Percentiles rank a stretch among this genome's conserved stretches.
Evolutionary conservation across 2,113 vertebrate species (phyloP).

Genomic region (Austrofundulus limnaeus): DNA sequence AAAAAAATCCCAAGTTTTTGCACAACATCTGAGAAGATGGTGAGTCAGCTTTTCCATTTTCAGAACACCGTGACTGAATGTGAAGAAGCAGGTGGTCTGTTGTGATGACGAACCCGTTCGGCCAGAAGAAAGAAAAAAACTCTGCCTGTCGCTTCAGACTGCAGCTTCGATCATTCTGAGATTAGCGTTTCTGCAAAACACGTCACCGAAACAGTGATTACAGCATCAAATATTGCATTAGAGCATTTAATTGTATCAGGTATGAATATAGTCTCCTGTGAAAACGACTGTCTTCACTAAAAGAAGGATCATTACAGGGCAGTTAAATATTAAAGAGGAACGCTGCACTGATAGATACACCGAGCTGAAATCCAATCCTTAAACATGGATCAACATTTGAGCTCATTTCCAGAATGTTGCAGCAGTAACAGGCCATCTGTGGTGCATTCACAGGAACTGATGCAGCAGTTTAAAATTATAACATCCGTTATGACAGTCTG

Average conservation of each 20-base stretch:
- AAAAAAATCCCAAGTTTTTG: neutral
- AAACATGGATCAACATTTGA: constrained; percentile 14
- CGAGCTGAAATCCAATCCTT: constrained; percentile 26
- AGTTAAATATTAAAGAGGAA: constrained; percentile 13
- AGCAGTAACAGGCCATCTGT: constrained; percentile 49
- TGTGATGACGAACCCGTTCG: constrained; percentile 27
- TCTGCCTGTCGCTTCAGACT: constrained; percentile 11
- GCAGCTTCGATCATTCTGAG: neutral
- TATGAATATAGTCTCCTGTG: neutral
- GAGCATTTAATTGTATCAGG: too few relatives aligned
- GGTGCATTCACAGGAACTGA: constrained; percentile 37
- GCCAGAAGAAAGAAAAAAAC: neutral
- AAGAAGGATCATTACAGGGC: neutral
- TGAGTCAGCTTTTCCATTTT: constrained; percentile 30
- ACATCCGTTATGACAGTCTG: neutral
- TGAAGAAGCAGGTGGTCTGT: constrained; percentile 46
- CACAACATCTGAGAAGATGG: neutral
- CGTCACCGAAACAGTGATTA: too few relatives aligned
- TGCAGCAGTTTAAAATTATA: constrained; percentile 41
- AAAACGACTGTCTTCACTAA: constrained; percentile 7
- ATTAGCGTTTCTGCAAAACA: too few relatives aligned
- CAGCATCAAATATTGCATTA: too few relatives aligned
- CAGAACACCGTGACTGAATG: neutral
- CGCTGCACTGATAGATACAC: constrained; percentile 9
- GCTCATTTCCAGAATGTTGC: constrained; percentile 28